Base-by-base conservation (phyloP, 2,797 vertebrate species). In the Chloroceryle inda region DNA sequence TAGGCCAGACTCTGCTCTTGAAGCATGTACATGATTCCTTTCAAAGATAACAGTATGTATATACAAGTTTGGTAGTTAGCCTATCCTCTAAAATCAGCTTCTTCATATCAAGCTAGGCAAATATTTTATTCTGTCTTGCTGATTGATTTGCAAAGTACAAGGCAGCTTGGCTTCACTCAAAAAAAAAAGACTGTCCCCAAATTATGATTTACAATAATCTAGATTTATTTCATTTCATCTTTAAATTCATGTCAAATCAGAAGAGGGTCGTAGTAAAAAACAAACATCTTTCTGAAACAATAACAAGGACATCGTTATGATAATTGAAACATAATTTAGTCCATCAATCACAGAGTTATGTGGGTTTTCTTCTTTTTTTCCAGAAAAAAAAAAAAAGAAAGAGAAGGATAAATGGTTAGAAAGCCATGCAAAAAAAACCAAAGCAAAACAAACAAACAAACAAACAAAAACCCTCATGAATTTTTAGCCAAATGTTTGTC, bases 401-500 rank as follows among this genome's bases (percentile, higher is more conserved):
- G 33, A 53, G 7, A 68, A 38, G 72, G 52, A 68, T 87, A 91
- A 95, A 85, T 76, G 75, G 92, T 84, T 78, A 88, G 92, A 95
- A 96, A 92, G 35, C 71, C 71, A 85, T 2, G 5, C 27, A 85
- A 90, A 93, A 79, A 21, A 50, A 50, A 44, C 44, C 73, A 88
- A 50, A 68, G 42, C 76, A 83, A 93, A 94, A 10, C 58, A 89
- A 90, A 85, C 72, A 89, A 94, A 85, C 72, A 89, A 94, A 79
- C 59, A 68, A 78, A 53, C 62, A 93, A 83, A 93, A 44, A 5
- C 17, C 92, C 69, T 93, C 71, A 44, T 31, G 69, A 76, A n/a
- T 73, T 94, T 95, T 82, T 76, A 94, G 93, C 94, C 88, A 95
- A 93, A 88, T 84, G 73, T 89, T 94, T 95, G 87, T 88, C 86